Base-by-base conservation (phyloP, 1,140 invertebrate species). In the Wiebesia pumilae region DNA sequence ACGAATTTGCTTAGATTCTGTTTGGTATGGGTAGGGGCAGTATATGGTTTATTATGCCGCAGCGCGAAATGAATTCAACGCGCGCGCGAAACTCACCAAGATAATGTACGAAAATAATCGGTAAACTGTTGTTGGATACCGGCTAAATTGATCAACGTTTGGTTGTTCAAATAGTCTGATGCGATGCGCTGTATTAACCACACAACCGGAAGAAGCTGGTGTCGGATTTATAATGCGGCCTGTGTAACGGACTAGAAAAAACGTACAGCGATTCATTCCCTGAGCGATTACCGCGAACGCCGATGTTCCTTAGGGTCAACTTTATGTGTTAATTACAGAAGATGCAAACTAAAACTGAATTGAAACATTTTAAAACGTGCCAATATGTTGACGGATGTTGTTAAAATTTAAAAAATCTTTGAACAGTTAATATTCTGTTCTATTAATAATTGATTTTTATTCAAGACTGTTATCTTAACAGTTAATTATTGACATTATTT, bases 131-230 rank as follows among this genome's bases (percentile, higher is more conserved):
- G 51, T 19, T 19, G 58, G 6, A 3, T 35, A 33, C 7, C 4
- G 21, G 54, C 54, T 14, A 16, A 43, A 88, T 86, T 84, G 87
- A 88, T 88, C 78, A 83, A 83, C 80, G 78, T 30, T 65, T 27
- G 87, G 78, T 88, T 88, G 87, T 90, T 89, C 62, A 88, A 90
- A 90, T 87, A 88, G 88, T 88, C 87, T 88, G 87, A 88, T 73
- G 81, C 86, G 78, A 83, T 80, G 33, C 43, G 73, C 67, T 81
- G 51, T 81, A 81, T 51, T 54, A 83, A 79, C 83, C 80, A 83
- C 62, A 82, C 58, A 51, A 83, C 81, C 89, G 87, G 87, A 89
- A 88, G 87, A 88, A 73, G 51, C 83, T 24, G 51, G 40, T n/a
- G 19, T 35, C 6, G 71, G 38, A 51, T 77, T 84, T 77, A 73